phyloP scores from a whole-genome alignment of 2,888 invertebrate species.

The Baronia brevicornis region DNA sequence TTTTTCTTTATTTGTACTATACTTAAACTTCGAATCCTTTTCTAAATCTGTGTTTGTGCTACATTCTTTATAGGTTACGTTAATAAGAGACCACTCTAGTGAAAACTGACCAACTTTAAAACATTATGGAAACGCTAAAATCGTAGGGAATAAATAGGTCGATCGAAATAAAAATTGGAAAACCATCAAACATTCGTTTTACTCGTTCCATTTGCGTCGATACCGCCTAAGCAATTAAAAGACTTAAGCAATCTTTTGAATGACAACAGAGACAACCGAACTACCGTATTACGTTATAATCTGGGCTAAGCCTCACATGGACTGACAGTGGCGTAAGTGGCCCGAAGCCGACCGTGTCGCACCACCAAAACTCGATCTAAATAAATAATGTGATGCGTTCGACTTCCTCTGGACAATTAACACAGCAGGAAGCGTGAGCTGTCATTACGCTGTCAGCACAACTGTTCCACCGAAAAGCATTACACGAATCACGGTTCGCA shows the following conservation, averaged over 20 bases:
- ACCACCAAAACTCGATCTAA: conserved; percentile 55
- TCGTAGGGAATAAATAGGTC: too few relatives aligned
- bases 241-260: conserved; percentile 56
- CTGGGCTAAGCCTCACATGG: conserved; percentile 51
- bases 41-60: too few relatives aligned
- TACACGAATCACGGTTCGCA: conserved; percentile 56
- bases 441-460: conserved; percentile 73
- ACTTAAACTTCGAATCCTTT: too few relatives aligned
- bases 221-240: conserved; percentile 61
- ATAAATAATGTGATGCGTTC: conserved; percentile 65
- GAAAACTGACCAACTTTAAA: too few relatives aligned
- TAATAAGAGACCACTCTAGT: too few relatives aligned
- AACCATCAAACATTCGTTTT: conserved; percentile 11
- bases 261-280: conserved; percentile 54
- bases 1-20: too few relatives aligned
- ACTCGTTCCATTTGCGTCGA: conserved; percentile 23
- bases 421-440: conserved; percentile 67
- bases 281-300: conserved; percentile 74
- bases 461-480: conserved; percentile 62
- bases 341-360: conserved; percentile 49
- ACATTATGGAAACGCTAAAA: too few relatives aligned
- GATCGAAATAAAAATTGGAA: too few relatives aligned
- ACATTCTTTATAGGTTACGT: too few relatives aligned
- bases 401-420: conserved; percentile 68
- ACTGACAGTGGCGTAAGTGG: conserved; percentile 69